Evolutionary conservation across 2,797 vertebrate genomes (phyloP).

Genomic region (Ptychadena robeensis): DNA sequence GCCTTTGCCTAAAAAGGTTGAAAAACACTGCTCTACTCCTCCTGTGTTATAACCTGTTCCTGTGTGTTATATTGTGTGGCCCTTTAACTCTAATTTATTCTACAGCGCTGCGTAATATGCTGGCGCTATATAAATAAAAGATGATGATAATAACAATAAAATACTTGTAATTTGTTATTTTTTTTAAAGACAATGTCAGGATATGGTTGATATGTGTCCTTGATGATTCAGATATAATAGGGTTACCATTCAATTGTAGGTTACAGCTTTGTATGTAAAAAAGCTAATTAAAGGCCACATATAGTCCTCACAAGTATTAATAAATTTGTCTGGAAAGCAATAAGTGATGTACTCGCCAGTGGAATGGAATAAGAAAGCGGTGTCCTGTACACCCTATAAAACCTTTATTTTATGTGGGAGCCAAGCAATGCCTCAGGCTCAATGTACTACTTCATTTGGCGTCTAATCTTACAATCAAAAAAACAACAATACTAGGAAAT

Average conservation of each 20-base stretch:
- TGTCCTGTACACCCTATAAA: neutral
- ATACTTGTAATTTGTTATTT: neutral
- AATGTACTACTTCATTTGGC: neutral
- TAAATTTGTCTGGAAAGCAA: neutral
- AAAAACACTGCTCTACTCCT: too few species aligned
- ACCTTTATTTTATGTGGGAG: neutral
- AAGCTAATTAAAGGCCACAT: neutral
- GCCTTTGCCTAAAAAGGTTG: too few species aligned
- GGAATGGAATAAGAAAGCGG: neutral
- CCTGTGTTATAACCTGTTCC: too few species aligned
- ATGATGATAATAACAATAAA: too few species aligned
- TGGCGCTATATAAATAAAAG: too few species aligned
- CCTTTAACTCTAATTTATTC: too few species aligned
- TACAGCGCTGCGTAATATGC: too few species aligned
- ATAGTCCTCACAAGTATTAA: neutral
- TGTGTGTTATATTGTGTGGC: too few species aligned
- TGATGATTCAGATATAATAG: neutral
- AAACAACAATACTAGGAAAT: conserved; percentile 28
- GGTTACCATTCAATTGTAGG: neutral
- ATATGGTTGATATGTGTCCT: neutral
- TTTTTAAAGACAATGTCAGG: neutral
- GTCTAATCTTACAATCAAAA: conserved; percentile 23
- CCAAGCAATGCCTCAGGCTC: neutral
- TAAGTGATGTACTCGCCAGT: neutral
- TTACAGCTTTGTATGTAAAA: neutral